Percentiles rank a stretch among this genome's conserved stretches.
Conservation (phyloP, 2,113 vertebrate genomes). For the Climacteris rufus region DNA sequence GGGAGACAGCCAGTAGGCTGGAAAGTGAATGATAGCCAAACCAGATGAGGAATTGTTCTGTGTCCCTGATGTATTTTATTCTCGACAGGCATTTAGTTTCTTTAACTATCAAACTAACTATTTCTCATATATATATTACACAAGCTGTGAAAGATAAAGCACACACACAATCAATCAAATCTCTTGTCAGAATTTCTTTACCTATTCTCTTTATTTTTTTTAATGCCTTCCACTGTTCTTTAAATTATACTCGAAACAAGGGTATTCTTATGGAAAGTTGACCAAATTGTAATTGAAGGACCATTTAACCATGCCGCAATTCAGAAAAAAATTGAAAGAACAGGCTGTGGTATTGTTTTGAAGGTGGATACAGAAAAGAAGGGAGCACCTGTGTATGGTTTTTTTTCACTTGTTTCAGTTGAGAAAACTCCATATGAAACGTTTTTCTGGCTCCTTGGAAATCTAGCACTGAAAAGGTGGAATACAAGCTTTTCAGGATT, state of each 20-base stretch:
- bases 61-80: slow-evolving; percentile 49
- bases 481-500: not conserved
- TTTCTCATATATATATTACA: slow-evolving; percentile 50
- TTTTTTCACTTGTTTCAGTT: rapidly evolving
- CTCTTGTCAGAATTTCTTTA: slow-evolving; percentile 29
- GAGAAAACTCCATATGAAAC: not conserved
- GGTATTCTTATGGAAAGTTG: not conserved
- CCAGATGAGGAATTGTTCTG: slow-evolving; percentile 45
- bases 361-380: not conserved
- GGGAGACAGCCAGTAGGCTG: slow-evolving; percentile 19
- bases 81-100: slow-evolving; percentile 43
- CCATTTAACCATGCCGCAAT: not conserved
- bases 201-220: not conserved
- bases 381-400: not conserved
- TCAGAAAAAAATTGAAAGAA: not conserved
- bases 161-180: slow-evolving; percentile 35
- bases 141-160: slow-evolving; percentile 56
- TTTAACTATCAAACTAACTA: slow-evolving; percentile 59
- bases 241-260: not conserved
- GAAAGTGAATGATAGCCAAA: slow-evolving; percentile 54
- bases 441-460: not conserved
- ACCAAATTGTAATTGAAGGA: not conserved
- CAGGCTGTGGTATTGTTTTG: not conserved
- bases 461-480: not conserved
- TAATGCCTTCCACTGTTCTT: not conserved